phyloP scores from a whole-genome alignment of 2,888 invertebrate species.

The Pterostichus niger region DNA sequence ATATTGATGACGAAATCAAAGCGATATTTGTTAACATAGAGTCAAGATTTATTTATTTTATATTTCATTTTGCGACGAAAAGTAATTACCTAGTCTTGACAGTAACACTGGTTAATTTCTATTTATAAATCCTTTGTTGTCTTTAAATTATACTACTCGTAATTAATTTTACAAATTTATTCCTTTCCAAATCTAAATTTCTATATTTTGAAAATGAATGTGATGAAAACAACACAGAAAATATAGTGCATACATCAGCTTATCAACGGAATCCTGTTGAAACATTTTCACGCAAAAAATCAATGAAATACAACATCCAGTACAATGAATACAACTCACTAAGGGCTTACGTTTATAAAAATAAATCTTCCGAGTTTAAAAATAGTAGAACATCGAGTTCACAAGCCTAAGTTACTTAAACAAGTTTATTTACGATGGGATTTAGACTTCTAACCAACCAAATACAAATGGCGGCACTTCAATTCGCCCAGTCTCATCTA shows the following conservation, averaged over 20 bases:
- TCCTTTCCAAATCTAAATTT: not conserved
- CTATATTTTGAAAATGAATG: not conserved
- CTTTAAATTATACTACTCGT: no score
- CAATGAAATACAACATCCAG: not conserved
- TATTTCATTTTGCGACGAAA: no score
- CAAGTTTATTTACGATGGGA: conserved; percentile 53
- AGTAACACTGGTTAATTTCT: no score
- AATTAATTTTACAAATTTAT: not conserved
- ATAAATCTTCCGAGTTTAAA: conserved; percentile 12
- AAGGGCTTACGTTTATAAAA: not conserved
- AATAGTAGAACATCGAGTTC: not conserved
- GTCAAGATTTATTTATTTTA: no score
- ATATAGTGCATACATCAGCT: not conserved
- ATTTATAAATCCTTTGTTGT: no score
- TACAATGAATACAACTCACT: conserved; percentile 4
- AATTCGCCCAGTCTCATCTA: not conserved
- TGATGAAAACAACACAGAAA: not conserved
- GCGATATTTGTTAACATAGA: no score
- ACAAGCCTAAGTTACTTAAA: conserved; percentile 19
- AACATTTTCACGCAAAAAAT: not conserved
- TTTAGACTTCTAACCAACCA: not conserved
- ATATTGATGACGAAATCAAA: no score
- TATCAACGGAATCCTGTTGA: not conserved
- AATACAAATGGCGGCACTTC: not conserved
- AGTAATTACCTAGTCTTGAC: no score